A percentile compares a stretch with the other conserved stretches of the same genome.
These are phyloP conservation scores for Eupeodes corollae DNA, from an alignment of 1,140 invertebrate genomes.

Conservation along the genomic window DNA sequence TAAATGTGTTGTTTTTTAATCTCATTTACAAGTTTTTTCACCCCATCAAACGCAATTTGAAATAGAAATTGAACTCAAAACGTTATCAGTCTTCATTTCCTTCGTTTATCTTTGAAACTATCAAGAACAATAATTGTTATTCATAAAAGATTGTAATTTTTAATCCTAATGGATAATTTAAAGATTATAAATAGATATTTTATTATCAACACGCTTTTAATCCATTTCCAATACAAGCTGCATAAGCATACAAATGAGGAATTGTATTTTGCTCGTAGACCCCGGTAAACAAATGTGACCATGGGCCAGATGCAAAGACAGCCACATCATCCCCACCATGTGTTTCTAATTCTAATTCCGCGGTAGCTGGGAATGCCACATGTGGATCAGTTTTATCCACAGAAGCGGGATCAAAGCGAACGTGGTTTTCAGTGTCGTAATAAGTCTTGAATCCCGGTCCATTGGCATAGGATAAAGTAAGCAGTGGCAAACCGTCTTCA, in stretches of 20 bases:
- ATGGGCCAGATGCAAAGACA: conserved; percentile 52
- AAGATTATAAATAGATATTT: no score
- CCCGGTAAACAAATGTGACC: conserved; percentile 59
- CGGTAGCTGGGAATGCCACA: conserved; percentile 39
- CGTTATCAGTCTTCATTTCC: no score
- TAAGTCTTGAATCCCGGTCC: conserved; percentile 45
- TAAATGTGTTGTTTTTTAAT: no score
- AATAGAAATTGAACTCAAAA: no score
- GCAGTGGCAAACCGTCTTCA: conserved; percentile 45
- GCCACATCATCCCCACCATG: conserved; percentile 61
- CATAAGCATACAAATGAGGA: conserved; percentile 59
- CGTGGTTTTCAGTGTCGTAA: conserved; percentile 16
- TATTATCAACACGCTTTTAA: conserved; percentile 19
- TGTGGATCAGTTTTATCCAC: conserved; percentile 16
- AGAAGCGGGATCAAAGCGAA: conserved; percentile 29
- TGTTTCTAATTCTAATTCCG: conserved; percentile 44
- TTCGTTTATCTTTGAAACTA: no score
- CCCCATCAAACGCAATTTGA: no score
- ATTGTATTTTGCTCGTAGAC: conserved; percentile 71
- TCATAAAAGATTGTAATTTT: no score
- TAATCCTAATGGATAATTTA: no score
- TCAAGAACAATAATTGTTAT: no score
- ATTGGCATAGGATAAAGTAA: conserved; percentile 63
- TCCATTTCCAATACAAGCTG: conserved; percentile 44
- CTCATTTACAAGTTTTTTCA: no score